phyloP scores from a whole-genome alignment of 2,888 invertebrate genomes.

The Odontomyia ornata region DNA sequence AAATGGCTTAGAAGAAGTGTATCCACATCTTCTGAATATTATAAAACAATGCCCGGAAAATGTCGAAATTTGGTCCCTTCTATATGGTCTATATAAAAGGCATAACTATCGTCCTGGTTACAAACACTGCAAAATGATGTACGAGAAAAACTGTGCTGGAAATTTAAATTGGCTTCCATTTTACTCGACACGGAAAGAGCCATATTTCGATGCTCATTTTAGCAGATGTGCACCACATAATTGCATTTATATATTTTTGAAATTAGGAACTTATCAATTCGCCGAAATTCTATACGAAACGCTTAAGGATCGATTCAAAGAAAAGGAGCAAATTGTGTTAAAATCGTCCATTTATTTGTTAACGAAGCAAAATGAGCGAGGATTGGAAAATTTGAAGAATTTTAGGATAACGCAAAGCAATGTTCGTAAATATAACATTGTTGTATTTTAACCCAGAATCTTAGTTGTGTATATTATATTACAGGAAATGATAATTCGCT shows the following conservation, averaged over 20 bases:
- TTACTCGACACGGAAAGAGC: conserved; percentile 14
- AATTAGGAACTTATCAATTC: conserved; percentile 45
- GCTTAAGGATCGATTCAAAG: conserved; percentile 20
- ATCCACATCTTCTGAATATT: background rate
- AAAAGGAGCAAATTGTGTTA: conserved; percentile 15
- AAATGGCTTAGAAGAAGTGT: background rate
- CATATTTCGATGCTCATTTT: background rate
- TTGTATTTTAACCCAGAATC: background rate
- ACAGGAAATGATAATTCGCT: conserved; percentile 26
- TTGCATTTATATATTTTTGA: conserved; percentile 44
- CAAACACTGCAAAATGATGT: conserved; percentile 42
- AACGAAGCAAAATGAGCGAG: background rate
- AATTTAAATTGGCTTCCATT: conserved; percentile 8
- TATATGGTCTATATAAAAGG: conserved; percentile 41
- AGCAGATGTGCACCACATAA: background rate
- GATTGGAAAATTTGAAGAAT: background rate
- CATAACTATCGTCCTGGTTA: conserved; percentile 45
- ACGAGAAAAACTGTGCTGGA: background rate
- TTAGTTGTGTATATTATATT: background rate
- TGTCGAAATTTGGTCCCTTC: conserved; percentile 43
- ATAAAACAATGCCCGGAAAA: conserved; percentile 18
- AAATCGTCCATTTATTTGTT: background rate
- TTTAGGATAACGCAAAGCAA: background rate
- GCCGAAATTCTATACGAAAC: conserved; percentile 36
- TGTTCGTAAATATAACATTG: conserved; percentile 4